phyloP scores from a whole-genome alignment of 2,113 vertebrate species.

The Setophaga coronata region DNA sequence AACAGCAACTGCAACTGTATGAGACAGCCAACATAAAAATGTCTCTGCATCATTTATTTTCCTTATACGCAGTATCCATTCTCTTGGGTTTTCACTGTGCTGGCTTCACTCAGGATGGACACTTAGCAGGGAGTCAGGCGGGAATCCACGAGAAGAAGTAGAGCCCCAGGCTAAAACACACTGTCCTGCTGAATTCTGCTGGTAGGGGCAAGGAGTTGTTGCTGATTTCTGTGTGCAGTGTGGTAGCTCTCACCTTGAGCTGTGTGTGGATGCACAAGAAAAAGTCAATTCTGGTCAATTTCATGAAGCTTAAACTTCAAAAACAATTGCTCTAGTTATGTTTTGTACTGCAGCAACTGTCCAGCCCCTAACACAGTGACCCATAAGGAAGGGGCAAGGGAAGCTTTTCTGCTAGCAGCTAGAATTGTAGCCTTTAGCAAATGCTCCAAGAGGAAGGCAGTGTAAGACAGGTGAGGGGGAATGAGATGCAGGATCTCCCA shows the following conservation, averaged over 20 bases:
- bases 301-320: neutral
- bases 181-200: neutral
- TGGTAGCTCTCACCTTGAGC: neutral
- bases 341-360: neutral
- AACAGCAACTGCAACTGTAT: neutral
- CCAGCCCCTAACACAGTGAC: neutral
- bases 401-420: neutral
- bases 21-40: neutral
- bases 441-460: neutral
- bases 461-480: neutral
- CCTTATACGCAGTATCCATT: neutral
- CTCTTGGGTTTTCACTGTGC: neutral
- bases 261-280: neutral
- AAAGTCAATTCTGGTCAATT: neutral
- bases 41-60: neutral
- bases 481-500: neutral
- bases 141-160: neutral
- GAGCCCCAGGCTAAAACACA: neutral
- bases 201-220: neutral
- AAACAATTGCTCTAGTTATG: neutral
- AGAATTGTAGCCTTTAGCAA: neutral
- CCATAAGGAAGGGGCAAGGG: neutral
- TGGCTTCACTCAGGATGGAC: neutral
- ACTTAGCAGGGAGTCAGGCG: neutral
- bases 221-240: neutral